These are phyloP conservation scores for Sphenopsis melanotis DNA, from an alignment of 2,797 vertebrate genomes.

Conservation along the genomic window DNA sequence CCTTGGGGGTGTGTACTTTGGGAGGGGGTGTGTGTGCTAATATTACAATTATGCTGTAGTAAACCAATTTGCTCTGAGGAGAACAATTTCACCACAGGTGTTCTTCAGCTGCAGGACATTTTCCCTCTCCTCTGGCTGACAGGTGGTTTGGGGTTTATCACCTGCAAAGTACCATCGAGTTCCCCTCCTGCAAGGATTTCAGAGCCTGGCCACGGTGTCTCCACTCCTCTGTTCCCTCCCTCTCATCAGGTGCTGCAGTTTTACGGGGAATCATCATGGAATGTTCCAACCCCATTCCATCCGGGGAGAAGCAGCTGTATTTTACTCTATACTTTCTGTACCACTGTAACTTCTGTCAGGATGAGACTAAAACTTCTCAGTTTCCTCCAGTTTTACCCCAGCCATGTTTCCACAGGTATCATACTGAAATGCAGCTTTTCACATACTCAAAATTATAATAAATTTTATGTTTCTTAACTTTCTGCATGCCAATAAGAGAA, in stretches of 20 bases:
- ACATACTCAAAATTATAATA: not conserved
- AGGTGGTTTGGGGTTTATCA: not conserved
- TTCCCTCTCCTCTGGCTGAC: not conserved
- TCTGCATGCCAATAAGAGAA: not conserved
- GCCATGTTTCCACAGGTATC: not conserved
- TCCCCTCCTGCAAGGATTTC: not conserved
- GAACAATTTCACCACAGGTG: not conserved
- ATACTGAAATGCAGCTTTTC: not conserved
- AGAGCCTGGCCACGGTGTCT: fast-evolving
- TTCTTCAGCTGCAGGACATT: not conserved
- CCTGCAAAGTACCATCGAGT: no score
- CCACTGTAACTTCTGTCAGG: not conserved
- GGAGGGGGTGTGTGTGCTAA: not conserved
- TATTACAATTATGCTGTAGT: not conserved
- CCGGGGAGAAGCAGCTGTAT: not conserved
- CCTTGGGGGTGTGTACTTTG: not conserved
- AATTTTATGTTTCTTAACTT: not conserved
- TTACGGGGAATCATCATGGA: not conserved
- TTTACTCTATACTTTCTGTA: not conserved
- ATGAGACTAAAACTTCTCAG: not conserved
- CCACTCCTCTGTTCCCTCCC: not conserved
- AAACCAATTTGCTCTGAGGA: not conserved
- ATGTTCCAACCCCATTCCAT: not conserved
- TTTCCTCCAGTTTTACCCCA: not conserved
- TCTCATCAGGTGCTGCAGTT: not conserved